Base-by-base conservation (phyloP, 2,113 vertebrate species). In the Tautogolabrus adspersus region DNA sequence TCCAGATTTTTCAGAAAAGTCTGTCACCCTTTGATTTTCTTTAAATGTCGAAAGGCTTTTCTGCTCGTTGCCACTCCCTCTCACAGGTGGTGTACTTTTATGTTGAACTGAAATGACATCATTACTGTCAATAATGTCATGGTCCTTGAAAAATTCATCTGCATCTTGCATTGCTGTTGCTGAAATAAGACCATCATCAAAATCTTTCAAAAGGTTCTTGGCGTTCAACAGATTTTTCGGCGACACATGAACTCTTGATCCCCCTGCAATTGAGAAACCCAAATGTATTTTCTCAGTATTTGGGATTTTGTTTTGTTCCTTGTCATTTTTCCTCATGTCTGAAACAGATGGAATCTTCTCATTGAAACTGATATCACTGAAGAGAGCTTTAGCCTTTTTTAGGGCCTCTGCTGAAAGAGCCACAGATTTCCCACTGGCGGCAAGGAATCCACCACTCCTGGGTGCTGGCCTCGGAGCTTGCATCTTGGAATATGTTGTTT, bases 351-450 rank as follows among this genome's bases (percentile, higher is more conserved):
- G 66, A 3, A 26, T 38, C 23, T 72, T 59, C 58, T 66, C 5
- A 63, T 2, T 46, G 16, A 65, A 75, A 87, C 88, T 81, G 57
- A 89, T 94, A 69, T 95, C 93, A 59, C 92, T 83, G 69, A 96
- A 94, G 55, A 95, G 62, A 26, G 84, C 82, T 58, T 94, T 87
- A 2, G 87, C 87, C 37, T 84, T 91, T 60, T 81, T 72, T 1
- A 92, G 52, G 11, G 83, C 83, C 92, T 89, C 64, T 88, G 90
- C 64, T 66, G 95, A 96, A 62, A 96, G n/a, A 1, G 72, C 42
- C 22, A 96, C 93, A 2, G 61, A 75, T 75, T 96, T 96, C 69
- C 94, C 95, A 87, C 93, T 95, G 77, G 94, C 95, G 75, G 95
- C 94, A 78, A 79, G 94, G 91, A 96, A 96, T 19, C 93, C 95